Conservation (phyloP, 1,140 invertebrate genomes). For the Drosophila auraria region DNA sequence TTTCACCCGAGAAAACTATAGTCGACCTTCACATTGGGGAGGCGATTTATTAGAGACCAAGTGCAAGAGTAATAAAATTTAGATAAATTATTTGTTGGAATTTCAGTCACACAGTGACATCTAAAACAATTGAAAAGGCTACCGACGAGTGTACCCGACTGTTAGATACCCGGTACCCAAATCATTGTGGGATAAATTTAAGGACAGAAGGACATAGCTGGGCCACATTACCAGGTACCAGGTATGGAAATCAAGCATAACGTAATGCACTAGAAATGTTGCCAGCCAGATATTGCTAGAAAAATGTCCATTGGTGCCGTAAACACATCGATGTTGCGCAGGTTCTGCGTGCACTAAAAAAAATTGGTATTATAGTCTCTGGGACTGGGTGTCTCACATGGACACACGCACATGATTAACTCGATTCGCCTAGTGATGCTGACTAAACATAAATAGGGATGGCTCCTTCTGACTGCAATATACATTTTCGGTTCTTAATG, state of each 20-base stretch:
- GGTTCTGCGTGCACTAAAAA: too few species aligned
- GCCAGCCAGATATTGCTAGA: background rate
- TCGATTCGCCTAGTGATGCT: too few species aligned
- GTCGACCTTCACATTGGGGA: conserved; percentile 29
- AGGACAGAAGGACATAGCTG: background rate
- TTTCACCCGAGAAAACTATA: conserved; percentile 50
- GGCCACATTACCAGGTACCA: background rate
- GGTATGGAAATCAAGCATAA: too few species aligned
- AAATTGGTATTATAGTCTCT: too few species aligned
- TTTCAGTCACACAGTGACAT: conserved; percentile 13
- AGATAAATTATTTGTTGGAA: conserved; percentile 42
- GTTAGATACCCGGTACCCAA: background rate
- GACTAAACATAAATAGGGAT: background rate
- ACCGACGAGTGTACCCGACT: background rate
- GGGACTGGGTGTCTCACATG: background rate
- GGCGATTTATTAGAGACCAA: conserved; percentile 42
- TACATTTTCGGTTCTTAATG: background rate
- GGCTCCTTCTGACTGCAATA: too few species aligned
- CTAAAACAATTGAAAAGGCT: too few species aligned
- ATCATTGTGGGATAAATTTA: background rate
- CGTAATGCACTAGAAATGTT: background rate
- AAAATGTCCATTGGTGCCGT: too few species aligned
- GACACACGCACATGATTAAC: background rate
- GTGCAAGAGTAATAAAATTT: conserved; percentile 39
- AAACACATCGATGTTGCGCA: too few species aligned